A percentile compares a stretch with the other conserved stretches of the same genome.
These are phyloP conservation scores for Timema podura DNA, from an alignment of 2,888 invertebrate species.

Conservation along the genomic window DNA sequence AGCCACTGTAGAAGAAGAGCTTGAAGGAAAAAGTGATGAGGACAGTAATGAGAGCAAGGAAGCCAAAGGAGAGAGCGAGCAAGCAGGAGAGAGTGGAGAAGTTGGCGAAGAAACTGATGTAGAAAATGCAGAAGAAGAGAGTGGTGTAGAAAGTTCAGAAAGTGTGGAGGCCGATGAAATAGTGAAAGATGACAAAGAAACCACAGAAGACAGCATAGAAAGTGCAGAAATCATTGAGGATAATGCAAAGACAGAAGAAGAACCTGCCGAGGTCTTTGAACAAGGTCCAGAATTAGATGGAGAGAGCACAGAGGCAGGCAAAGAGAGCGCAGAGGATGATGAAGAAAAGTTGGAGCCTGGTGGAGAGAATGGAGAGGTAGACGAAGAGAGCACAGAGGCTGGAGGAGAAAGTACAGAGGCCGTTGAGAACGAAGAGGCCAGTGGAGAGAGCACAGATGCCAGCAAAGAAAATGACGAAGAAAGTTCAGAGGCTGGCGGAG, in stretches of 20 bases:
- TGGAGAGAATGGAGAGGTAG: conserved; percentile 33
- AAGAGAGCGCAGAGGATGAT: conserved; percentile 11
- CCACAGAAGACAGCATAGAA: too few relatives aligned
- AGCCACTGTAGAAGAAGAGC: conserved; percentile 27
- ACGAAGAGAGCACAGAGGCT: conserved; percentile 29
- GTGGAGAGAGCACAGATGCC: conserved; percentile 28
- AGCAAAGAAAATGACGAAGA: conserved; percentile 28
- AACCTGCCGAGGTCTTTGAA: too few relatives aligned
- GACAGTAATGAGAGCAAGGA: conserved; percentile 18
- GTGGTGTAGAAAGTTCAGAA: conserved; percentile 31
- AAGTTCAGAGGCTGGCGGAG: conserved; percentile 30
- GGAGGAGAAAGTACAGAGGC: conserved; percentile 33
- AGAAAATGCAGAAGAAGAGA: conserved; percentile 38
- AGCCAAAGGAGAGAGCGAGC: conserved; percentile 44
- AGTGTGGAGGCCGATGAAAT: too few relatives aligned
- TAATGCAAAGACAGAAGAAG: too few relatives aligned
- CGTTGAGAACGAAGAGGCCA: conserved; percentile 9
- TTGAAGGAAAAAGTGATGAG: conserved; percentile 25
- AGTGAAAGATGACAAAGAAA: too few relatives aligned
- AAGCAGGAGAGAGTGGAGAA: conserved; percentile 40
- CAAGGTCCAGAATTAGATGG: neutral
- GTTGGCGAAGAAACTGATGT: too few relatives aligned
- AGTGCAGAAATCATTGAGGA: too few relatives aligned
- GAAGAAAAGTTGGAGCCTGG: conserved; percentile 25
- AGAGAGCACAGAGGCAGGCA: conserved; percentile 33